Evolutionary conservation across 2,888 invertebrate species (phyloP).

Genomic region (Campoplex nolae): DNA sequence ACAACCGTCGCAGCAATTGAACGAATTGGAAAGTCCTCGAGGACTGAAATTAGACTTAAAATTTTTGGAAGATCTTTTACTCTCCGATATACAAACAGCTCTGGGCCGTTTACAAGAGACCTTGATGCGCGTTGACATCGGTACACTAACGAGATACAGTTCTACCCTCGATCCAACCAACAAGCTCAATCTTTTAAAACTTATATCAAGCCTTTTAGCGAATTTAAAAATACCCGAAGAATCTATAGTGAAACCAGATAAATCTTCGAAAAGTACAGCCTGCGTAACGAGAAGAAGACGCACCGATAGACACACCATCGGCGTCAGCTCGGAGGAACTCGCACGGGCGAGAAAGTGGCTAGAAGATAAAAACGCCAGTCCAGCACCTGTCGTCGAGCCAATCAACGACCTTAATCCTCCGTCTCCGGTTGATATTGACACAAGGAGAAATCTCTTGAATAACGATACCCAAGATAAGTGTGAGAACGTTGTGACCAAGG

Average conservation of each 20-base stretch:
- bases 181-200: slow-evolving; percentile 87
- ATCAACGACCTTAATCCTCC: not conserved
- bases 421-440: slow-evolving; percentile 11
- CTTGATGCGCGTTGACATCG: slow-evolving; percentile 86
- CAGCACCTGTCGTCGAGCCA: slow-evolving; percentile 20
- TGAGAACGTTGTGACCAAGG: slow-evolving; percentile 26
- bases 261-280: slow-evolving; percentile 74
- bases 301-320: slow-evolving; percentile 92
- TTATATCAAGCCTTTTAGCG: slow-evolving; percentile 90
- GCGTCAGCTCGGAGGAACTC: slow-evolving; percentile 92
- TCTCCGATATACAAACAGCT: slow-evolving; percentile 92
- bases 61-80: slow-evolving; percentile 87
- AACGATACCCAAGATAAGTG: slow-evolving; percentile 30
- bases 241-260: slow-evolving; percentile 83
- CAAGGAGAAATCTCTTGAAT: slow-evolving; percentile 9
- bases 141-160: slow-evolving; percentile 85
- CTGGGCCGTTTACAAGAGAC: slow-evolving; percentile 91
- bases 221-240: slow-evolving; percentile 83
- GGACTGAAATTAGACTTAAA: slow-evolving; percentile 81
- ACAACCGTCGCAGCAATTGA: slow-evolving; percentile 56
- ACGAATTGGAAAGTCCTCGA: slow-evolving; percentile 37
- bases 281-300: slow-evolving; percentile 85
- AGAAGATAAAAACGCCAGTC: slow-evolving; percentile 85
- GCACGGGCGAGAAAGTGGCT: slow-evolving; percentile 92
- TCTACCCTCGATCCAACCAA: slow-evolving; percentile 85